Evolutionary conservation across 2,888 invertebrate genomes (phyloP).

Genomic region (Sarcophaga caerulescens): DNA sequence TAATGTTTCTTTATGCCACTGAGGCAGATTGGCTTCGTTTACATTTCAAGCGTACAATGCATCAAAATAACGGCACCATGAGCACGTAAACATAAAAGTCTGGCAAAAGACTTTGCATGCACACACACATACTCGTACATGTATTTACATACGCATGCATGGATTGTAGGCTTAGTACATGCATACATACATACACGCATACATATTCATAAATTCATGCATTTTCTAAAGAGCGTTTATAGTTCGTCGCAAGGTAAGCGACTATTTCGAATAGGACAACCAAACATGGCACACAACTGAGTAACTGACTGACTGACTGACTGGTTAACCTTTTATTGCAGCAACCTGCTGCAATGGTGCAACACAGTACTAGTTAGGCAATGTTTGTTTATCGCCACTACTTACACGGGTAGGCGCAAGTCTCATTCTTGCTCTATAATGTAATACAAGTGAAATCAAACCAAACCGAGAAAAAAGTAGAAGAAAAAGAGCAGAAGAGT

Average conservation of each 20-base stretch:
- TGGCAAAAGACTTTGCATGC: constrained; percentile 4
- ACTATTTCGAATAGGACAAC: constrained; percentile 7
- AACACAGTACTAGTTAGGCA: background rate
- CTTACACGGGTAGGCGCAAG: background rate
- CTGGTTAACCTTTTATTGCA: constrained; percentile 58
- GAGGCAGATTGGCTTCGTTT: constrained; percentile 62
- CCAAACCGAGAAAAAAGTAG: background rate
- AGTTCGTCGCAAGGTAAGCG: constrained; percentile 3
- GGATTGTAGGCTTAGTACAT: no score
- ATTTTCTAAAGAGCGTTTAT: no score
- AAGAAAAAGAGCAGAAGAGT: background rate
- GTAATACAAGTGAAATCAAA: background rate
- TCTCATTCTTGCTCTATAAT: background rate
- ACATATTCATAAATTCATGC: no score
- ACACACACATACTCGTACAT: no score
- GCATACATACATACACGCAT: background rate
- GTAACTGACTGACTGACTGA: constrained; percentile 12
- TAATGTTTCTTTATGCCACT: constrained; percentile 20
- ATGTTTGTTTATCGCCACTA: background rate
- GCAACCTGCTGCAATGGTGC: background rate
- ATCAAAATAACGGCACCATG: constrained; percentile 43
- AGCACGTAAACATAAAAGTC: constrained; percentile 53
- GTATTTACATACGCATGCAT: no score
- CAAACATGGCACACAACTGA: background rate
- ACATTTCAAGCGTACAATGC: constrained; percentile 34